Evolutionary conservation across 1,140 invertebrate genomes (phyloP).

Genomic region (Triops longicaudatus): DNA sequence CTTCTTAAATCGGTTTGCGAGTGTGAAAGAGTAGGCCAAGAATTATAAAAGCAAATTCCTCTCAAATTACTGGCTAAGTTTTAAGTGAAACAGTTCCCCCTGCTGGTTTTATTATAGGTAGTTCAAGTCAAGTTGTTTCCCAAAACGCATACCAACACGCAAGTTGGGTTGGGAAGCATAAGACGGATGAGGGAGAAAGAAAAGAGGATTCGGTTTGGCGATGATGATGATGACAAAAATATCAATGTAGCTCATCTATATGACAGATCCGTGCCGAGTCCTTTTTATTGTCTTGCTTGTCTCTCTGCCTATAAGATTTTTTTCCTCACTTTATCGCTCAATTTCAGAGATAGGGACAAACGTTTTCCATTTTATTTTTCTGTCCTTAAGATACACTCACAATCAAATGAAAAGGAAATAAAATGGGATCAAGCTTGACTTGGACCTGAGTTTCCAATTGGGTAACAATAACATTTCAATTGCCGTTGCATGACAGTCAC

Average conservation of each 20-base stretch:
- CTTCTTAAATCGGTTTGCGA: not conserved
- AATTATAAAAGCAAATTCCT: not conserved
- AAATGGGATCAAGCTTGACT: not conserved
- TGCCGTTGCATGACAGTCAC: not conserved
- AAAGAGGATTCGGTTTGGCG: not conserved
- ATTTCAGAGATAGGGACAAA: not conserved
- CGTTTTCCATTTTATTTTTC: not conserved
- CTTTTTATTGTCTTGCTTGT: not conserved
- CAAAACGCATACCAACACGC: slow-evolving; percentile 1
- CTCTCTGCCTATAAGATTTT: not conserved
- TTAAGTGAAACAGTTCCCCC: not conserved
- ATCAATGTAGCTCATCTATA: slow-evolving; percentile 15
- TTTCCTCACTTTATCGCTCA: not conserved
- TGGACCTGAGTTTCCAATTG: not conserved
- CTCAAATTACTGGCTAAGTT: not conserved
- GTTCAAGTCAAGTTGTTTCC: not conserved
- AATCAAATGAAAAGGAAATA: not conserved
- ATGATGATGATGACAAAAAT: slow-evolving; percentile 7
- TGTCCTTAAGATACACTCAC: not conserved
- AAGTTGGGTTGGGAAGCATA: not conserved
- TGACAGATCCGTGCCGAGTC: not conserved
- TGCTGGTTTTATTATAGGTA: not conserved
- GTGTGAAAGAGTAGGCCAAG: not conserved
- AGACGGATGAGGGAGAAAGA: not conserved
- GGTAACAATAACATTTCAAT: not conserved